Conservation (phyloP, 2,888 invertebrate species). For the Cylindroiulus punctatus region DNA sequence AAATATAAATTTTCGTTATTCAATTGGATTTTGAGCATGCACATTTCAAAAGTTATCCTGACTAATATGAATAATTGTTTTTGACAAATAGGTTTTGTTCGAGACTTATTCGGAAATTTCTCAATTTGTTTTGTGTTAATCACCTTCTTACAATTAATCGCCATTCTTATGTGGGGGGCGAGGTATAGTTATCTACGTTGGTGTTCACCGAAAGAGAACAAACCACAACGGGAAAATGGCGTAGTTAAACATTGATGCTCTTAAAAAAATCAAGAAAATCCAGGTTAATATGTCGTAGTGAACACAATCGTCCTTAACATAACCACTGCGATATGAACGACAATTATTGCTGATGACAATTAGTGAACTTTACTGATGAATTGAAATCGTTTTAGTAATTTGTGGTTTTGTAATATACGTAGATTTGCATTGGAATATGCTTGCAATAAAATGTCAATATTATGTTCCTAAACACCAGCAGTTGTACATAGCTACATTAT, state of each 20-base stretch:
- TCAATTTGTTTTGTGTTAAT: conserved; percentile 33
- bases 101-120: conserved; percentile 42
- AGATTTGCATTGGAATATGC: too few relatives aligned
- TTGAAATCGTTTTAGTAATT: too few relatives aligned
- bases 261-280: not conserved
- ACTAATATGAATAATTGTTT: not conserved
- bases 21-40: not conserved
- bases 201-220: not conserved
- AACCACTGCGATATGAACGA: too few relatives aligned
- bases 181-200: not conserved
- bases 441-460: too few relatives aligned
- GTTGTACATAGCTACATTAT: too few relatives aligned
- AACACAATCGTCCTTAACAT: too few relatives aligned
- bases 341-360: too few relatives aligned
- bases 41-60: not conserved
- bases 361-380: too few relatives aligned
- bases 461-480: too few relatives aligned
- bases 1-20: not conserved
- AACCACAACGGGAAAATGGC: not conserved
- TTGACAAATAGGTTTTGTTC: conserved; percentile 13
- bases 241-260: not conserved
- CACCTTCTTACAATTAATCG: not conserved
- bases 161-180: not conserved
- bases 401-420: too few relatives aligned
- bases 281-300: too few relatives aligned